Evolutionary conservation across 2,888 invertebrate genomes (phyloP), one percentile per base, ranked within the genome.

Genomic region (Erebia palarica): DNA sequence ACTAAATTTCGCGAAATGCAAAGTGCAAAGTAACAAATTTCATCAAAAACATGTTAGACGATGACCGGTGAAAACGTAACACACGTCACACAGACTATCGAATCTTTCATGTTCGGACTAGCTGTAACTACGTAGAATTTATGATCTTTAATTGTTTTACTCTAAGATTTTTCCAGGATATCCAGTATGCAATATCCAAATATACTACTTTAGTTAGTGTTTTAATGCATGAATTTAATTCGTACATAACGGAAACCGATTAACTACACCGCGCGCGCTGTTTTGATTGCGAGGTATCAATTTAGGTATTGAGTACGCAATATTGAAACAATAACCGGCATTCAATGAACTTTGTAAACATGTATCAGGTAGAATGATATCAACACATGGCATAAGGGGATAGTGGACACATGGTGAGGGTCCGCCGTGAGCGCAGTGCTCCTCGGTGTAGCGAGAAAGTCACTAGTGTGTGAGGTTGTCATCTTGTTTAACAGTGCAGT

Each of bases 381-480:
- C 77, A 78, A 73, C 79, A 80, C 78, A 80, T 77, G 75, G 73
- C 75, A 69, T 65, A 18, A 61, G 74, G 75, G 73, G 73, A 71
- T 69, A 67, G 63, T 72, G 71, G 68, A 53, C 61, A 65, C 69
- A 73, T 75, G 79, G 76, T 77, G 78, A 78, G 69, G 73, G 77
- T 61, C 59, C 18, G 78, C 76, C 76, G 72, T 27, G 60, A 67
- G 79, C 80, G 73, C 81, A 81, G 81, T 83, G 75, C 74, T 75
- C 75, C 74, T 69, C 75, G 76, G 71, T 75, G 73, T 74, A 76
- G 79, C 82, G 80, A 82, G 83, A 81, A 82, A 79, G 78, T 75
- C 84, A 81, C 78, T 83, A 85, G 90, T 89, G 81, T 81, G 79
- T 90, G 78, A 80, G 68, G 72, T 64, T 72, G 66, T 73, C 74